phyloP scores from a whole-genome alignment of 2,113 vertebrate genomes.

The Entomyzon cyanotis region DNA sequence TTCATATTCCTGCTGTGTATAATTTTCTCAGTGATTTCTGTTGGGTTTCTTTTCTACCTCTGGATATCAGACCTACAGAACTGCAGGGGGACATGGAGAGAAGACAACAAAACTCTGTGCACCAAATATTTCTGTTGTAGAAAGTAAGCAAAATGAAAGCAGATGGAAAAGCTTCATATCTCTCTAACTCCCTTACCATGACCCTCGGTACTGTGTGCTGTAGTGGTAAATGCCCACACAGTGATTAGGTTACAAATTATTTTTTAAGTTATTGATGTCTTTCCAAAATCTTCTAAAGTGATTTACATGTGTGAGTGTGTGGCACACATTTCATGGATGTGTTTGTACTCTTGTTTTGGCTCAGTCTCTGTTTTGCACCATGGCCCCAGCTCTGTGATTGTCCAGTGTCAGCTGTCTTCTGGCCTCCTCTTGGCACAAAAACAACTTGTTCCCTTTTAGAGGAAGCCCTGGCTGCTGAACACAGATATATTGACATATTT shows the following conservation, averaged over 20 bases:
- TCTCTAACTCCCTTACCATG: background rate
- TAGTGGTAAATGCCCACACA: background rate
- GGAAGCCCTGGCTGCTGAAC: conserved; percentile 16
- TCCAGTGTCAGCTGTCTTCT: background rate
- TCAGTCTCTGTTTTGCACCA: fast-evolving
- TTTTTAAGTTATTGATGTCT: background rate
- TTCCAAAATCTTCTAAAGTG: background rate
- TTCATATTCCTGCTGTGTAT: background rate
- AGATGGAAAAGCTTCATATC: background rate
- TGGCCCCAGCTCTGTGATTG: background rate
- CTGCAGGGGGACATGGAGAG: background rate
- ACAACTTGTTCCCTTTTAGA: background rate
- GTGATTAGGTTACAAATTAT: background rate
- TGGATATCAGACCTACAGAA: background rate
- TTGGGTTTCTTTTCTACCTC: background rate
- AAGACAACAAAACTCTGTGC: background rate
- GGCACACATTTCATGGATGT: background rate
- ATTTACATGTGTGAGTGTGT: background rate
- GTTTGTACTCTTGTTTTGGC: background rate
- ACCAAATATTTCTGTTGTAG: background rate
- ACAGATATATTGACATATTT: conserved; percentile 44
- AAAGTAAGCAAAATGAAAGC: background rate
- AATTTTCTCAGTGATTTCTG: background rate
- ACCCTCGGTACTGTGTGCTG: background rate
- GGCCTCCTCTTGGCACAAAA: background rate